Percentiles rank a stretch among this genome's conserved stretches.
These are phyloP conservation scores for Xenotilapia caudafasciata DNA, from an alignment of 2,113 vertebrate species.

Conservation along the genomic window DNA sequence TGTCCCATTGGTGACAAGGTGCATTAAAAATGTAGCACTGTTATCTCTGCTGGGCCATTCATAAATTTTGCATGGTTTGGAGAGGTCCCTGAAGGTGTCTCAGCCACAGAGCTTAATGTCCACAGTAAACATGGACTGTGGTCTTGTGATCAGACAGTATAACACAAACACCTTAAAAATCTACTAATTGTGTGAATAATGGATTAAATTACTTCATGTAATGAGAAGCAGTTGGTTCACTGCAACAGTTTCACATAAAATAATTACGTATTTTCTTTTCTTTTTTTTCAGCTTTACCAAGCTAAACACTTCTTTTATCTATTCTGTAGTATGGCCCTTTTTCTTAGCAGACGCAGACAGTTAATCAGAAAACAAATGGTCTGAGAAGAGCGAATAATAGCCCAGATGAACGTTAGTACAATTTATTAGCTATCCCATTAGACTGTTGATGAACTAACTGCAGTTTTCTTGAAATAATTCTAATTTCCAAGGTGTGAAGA, in stretches of 20 bases:
- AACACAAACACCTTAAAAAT: neutral
- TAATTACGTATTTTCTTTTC: neutral
- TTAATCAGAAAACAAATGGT: neutral
- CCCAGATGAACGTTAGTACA: neutral
- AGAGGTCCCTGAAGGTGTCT: slow-evolving; percentile 5
- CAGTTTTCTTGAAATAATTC: neutral
- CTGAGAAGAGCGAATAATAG: neutral
- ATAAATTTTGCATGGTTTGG: slow-evolving; percentile 55
- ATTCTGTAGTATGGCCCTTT: neutral
- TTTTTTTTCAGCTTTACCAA: neutral
- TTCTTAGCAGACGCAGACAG: neutral
- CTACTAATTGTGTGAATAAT: neutral
- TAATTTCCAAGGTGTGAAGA: neutral
- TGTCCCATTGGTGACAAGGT: slow-evolving; percentile 43
- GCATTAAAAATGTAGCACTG: slow-evolving; percentile 55
- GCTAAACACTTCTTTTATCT: neutral
- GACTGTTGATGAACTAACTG: neutral
- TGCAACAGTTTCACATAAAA: neutral
- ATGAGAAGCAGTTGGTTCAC: neutral
- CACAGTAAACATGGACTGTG: neutral
- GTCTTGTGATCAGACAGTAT: neutral
- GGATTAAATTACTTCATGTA: neutral
- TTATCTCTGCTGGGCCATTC: slow-evolving; percentile 46
- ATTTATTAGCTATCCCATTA: neutral
- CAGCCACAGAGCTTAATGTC: neutral